A percentile compares a stretch with the other conserved stretches of the same genome.
These are phyloP conservation scores for Coenonympha glycerion DNA, from an alignment of 2,888 invertebrate genomes.

Conservation along the genomic window DNA sequence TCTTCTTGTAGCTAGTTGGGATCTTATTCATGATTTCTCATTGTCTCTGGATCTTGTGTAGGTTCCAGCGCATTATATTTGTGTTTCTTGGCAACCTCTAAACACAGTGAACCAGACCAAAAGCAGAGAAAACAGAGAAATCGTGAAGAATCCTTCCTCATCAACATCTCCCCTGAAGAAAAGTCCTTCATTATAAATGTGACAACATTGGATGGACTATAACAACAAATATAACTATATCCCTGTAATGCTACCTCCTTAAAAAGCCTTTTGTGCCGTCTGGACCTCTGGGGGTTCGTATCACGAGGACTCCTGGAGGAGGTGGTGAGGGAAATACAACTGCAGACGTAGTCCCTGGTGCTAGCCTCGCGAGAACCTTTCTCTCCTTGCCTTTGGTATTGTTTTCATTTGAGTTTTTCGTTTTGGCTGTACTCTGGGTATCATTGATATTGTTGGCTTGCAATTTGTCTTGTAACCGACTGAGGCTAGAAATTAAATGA, in stretches of 20 bases:
- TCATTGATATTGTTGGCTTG: constrained; percentile 65
- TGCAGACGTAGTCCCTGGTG: constrained; percentile 50
- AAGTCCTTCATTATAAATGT: constrained; percentile 13
- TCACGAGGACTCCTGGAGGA: constrained; percentile 72
- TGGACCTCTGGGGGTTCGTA: constrained; percentile 86
- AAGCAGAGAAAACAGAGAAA: constrained; percentile 17
- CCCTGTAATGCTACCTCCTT: constrained; percentile 58
- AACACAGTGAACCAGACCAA: too few relatives aligned
- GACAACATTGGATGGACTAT: constrained; percentile 23
- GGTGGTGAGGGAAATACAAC: constrained; percentile 64
- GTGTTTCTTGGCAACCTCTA: too few relatives aligned
- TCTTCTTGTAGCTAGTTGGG: too few relatives aligned
- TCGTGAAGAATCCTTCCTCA: constrained; percentile 19
- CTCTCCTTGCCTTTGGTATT: constrained; percentile 61
- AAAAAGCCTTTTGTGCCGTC: constrained; percentile 80
- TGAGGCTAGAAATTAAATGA: constrained; percentile 42
- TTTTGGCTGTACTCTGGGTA: constrained; percentile 46
- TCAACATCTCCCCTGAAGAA: constrained; percentile 10
- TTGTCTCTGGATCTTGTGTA: too few relatives aligned
- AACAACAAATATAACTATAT: constrained; percentile 13
- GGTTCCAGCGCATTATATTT: too few relatives aligned
- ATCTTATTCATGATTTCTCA: too few relatives aligned
- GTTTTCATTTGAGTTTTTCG: constrained; percentile 47
- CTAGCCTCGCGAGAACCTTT: constrained; percentile 59
- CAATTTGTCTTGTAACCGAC: constrained; percentile 63